Percentiles rank a stretch among this genome's conserved stretches.
These are phyloP conservation scores for Mya arenaria DNA, from an alignment of 1,140 invertebrate species.

Conservation along the genomic window DNA sequence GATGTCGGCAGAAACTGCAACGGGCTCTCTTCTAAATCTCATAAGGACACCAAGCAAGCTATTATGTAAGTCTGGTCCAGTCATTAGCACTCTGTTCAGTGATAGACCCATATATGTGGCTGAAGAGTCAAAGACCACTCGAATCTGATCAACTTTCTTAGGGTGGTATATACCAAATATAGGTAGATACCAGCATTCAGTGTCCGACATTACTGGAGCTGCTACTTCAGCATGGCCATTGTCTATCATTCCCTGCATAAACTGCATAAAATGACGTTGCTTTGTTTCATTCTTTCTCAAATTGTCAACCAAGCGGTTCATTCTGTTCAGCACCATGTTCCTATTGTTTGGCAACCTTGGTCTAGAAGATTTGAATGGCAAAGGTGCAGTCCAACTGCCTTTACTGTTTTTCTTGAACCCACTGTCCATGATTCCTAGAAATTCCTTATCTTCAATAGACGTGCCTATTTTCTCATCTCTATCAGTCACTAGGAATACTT, in stretches of 20 bases:
- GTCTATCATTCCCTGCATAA: constrained; percentile 31
- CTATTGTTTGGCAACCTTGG: constrained; percentile 20
- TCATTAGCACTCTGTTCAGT: constrained; percentile 16
- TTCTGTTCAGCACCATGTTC: not conserved
- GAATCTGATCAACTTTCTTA: constrained; percentile 37
- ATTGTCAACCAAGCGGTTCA: constrained; percentile 1
- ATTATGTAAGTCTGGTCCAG: constrained; percentile 18
- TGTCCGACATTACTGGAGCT: not conserved
- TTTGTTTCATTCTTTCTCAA: constrained; percentile 25
- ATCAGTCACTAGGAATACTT: too few species aligned
- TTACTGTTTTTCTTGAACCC: too few species aligned
- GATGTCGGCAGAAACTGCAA: constrained; percentile 46
- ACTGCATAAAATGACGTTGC: not conserved
- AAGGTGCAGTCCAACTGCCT: too few species aligned
- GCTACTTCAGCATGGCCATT: constrained; percentile 11
- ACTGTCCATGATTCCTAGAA: too few species aligned
- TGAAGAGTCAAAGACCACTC: constrained; percentile 46
- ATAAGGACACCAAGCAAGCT: constrained; percentile 29
- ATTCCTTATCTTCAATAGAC: too few species aligned
- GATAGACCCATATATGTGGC: constrained; percentile 24
- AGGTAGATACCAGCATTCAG: constrained; percentile 25
- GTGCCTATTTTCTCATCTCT: too few species aligned
- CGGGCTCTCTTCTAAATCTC: constrained; percentile 42
- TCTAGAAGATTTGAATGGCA: not conserved
- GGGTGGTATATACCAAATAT: constrained; percentile 48